Base-by-base conservation (phyloP, 1,140 invertebrate genomes). In the Odontomachus brunneus region DNA sequence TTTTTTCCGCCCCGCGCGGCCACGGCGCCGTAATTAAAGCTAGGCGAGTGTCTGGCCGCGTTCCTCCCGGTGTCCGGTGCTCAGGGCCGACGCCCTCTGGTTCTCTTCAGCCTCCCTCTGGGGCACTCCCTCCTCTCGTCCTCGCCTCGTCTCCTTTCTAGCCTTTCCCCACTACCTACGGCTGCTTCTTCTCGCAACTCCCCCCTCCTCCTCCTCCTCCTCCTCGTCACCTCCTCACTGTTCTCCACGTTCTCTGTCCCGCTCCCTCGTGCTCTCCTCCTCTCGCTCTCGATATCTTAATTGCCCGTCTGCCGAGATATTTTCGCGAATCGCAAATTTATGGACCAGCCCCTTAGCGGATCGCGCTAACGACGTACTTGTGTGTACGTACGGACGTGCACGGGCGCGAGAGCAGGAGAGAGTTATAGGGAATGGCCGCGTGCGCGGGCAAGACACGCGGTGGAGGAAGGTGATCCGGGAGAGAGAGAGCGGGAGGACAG, bases 321-420 rank as follows among this genome's bases (percentile, higher is more conserved):
- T 92, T 91, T 92, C 87, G 88, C 90, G 88, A 91, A 91, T 91
- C 85, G 89, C 89, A 90, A 91, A 91, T 91, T 92, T 92, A 91
- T 87, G 86, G 83, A 88, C 83, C 86, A 85, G 87, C 87, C 78
- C 86, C 83, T 83, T 83, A 85, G 72, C 78, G 83, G 86, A 88
- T 88, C 86, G 85, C 85, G 78, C 67, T 88, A 88, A 88, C 87
- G 87, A 88, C 83, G 87, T 88, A 85, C 83, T 83, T 84, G 86
- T 85, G 75, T 59, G 67, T 80, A 87, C 83, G 72, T 88, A 88
- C 19, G 44, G 63, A 83, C 59, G 51, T 53, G 48, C 59, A 63
- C 57, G 57, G 53, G 82, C 59, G 63, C 82, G 69, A 75, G 82
- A 69, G 49, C 33, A 53, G 59, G 63, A 85, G 55, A 85, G 69